A percentile compares a stretch with the other conserved stretches of the same genome.
phyloP scores from a whole-genome alignment of 2,113 vertebrate genomes.

The Mustela lutreola region DNA sequence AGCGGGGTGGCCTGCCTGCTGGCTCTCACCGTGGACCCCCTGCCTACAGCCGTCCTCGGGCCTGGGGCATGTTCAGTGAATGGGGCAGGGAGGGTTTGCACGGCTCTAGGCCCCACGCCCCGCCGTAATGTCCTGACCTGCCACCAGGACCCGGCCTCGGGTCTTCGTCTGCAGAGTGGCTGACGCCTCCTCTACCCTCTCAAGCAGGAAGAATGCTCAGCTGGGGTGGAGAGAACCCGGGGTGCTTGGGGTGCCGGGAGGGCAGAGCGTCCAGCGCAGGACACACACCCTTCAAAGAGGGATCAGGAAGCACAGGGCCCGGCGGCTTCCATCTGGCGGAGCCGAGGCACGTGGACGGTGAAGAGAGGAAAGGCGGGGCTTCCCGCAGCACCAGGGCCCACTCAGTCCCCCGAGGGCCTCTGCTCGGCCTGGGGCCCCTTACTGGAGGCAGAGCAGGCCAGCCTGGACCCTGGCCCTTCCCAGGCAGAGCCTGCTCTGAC shows the following conservation, averaged over 20 bases:
- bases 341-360: background rate
- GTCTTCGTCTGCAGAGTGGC: background rate
- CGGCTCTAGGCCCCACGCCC: fast-evolving
- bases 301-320: background rate
- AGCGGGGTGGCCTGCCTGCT: fast-evolving
- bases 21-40: fast-evolving
- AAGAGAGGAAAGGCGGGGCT: background rate
- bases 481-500: background rate
- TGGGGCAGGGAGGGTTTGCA: fast-evolving
- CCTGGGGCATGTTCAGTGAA: fast-evolving
- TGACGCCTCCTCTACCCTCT: fast-evolving
- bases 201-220: background rate
- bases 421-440: no score
- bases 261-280: background rate
- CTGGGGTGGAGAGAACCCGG: fast-evolving
- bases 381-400: background rate
- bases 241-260: background rate
- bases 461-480: background rate
- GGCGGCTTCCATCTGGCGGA: fast-evolving
- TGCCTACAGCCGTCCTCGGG: no score
- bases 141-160: background rate
- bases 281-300: background rate
- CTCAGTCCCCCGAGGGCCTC: background rate
- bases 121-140: fast-evolving
- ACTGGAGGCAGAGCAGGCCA: no score